Conservation (phyloP, 1,140 invertebrate genomes). For the Frieseomelitta varia region DNA sequence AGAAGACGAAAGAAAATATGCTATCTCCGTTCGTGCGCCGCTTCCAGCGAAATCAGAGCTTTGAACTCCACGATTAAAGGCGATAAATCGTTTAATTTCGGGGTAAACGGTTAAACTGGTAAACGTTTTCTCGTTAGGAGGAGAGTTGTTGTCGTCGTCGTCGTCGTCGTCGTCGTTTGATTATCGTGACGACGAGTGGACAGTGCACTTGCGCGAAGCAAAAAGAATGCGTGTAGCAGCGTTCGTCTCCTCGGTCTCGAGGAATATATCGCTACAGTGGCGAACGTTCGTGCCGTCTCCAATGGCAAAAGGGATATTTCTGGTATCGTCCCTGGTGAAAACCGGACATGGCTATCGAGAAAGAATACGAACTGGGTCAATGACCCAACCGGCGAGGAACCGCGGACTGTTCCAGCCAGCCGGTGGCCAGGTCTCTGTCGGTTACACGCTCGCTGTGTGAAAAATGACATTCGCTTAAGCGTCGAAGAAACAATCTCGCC, state of each 20-base stretch:
- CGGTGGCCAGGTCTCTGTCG: slow-evolving; percentile 16
- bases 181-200: neutral
- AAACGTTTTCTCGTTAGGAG: neutral
- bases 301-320: slow-evolving; percentile 44
- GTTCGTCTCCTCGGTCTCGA: neutral
- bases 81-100: slow-evolving; percentile 1
- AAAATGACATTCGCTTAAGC: slow-evolving; percentile 33
- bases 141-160: neutral
- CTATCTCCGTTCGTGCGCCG: neutral
- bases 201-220: too few relatives aligned
- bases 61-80: neutral
- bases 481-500: neutral
- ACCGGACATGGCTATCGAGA: slow-evolving; percentile 50
- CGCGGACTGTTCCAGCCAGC: slow-evolving; percentile 26
- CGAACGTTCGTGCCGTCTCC: neutral
- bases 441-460: slow-evolving; percentile 5
- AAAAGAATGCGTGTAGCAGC: too few relatives aligned
- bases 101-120: neutral
- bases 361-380: slow-evolving; percentile 53
- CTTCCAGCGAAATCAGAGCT: neutral
- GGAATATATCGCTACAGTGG: neutral
- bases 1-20: neutral
- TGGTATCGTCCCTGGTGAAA: slow-evolving; percentile 51
- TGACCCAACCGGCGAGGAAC: slow-evolving; percentile 42
- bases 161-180: neutral